Percentiles rank a stretch among this genome's conserved stretches.
These are phyloP conservation scores for Ascaphus truei DNA, from an alignment of 2,113 vertebrate genomes.

Conservation along the genomic window DNA sequence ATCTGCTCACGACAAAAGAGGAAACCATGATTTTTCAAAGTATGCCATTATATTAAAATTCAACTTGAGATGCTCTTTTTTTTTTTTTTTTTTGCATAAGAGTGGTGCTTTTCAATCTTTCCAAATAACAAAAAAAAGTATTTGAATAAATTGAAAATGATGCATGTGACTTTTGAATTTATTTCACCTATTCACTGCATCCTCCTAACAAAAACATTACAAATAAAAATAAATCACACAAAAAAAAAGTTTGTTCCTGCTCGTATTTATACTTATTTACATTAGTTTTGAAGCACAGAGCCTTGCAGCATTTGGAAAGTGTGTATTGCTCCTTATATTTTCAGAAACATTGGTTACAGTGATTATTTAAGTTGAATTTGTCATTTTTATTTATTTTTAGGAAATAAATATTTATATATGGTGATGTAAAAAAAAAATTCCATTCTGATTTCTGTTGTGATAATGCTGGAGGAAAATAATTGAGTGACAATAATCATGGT, in stretches of 20 bases:
- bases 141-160: neutral
- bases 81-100: too few relatives aligned
- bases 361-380: too few relatives aligned
- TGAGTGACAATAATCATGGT: too few relatives aligned
- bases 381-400: too few relatives aligned
- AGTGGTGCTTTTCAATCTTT: too few relatives aligned
- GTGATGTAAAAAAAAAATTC: too few relatives aligned
- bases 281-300: constrained; percentile 1
- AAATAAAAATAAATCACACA: constrained; percentile 18
- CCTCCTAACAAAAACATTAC: constrained; percentile 1
- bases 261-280: constrained; percentile 29
- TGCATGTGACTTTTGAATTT: neutral
- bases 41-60: neutral
- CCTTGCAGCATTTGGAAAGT: neutral
- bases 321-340: neutral
- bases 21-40: neutral
- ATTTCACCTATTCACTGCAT: neutral
- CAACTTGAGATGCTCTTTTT: neutral
- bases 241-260: constrained; percentile 13
- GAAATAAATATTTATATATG: too few relatives aligned
- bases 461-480: too few relatives aligned
- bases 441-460: too few relatives aligned
- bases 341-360: neutral
- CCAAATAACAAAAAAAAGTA: too few relatives aligned
- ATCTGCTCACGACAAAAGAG: neutral